These are phyloP conservation scores for Paralichthys olivaceus DNA, from an alignment of 2,113 vertebrate genomes.

Conservation along the genomic window DNA sequence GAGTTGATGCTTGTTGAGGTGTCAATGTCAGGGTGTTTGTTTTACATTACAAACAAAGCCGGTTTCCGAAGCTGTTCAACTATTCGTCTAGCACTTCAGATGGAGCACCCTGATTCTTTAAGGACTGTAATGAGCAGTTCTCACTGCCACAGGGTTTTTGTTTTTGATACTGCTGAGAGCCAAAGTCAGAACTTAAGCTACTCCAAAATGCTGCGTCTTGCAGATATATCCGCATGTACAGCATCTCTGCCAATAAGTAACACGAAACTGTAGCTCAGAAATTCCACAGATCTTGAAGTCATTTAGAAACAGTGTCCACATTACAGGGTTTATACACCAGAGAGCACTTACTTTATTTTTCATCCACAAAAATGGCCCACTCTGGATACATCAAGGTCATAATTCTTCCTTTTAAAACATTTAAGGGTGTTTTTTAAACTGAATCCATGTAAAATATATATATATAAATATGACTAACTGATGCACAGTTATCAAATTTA, in stretches of 20 bases:
- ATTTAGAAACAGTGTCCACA: background rate
- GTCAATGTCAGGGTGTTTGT: background rate
- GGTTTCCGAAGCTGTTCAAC: background rate
- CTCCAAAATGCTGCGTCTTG: background rate
- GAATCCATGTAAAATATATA: too few species aligned
- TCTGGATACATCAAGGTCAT: background rate
- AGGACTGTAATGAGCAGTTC: background rate
- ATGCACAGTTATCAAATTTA: background rate
- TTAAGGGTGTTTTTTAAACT: background rate
- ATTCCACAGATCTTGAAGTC: background rate
- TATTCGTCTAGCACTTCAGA: background rate
- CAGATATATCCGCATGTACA: background rate
- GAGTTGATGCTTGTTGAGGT: background rate
- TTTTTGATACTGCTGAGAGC: background rate
- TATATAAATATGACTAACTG: too few species aligned
- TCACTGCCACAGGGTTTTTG: background rate
- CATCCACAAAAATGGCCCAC: background rate
- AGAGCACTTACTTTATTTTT: background rate
- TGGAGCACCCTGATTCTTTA: background rate
- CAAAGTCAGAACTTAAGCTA: background rate
- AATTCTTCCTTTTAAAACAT: background rate
- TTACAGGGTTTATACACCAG: background rate
- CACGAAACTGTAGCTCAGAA: background rate
- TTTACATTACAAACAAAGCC: background rate
- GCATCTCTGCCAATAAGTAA: background rate